Percentiles rank a stretch among this genome's conserved stretches.
phyloP scores from a whole-genome alignment of 2,888 invertebrate genomes.

The Oeneis ivallda region DNA sequence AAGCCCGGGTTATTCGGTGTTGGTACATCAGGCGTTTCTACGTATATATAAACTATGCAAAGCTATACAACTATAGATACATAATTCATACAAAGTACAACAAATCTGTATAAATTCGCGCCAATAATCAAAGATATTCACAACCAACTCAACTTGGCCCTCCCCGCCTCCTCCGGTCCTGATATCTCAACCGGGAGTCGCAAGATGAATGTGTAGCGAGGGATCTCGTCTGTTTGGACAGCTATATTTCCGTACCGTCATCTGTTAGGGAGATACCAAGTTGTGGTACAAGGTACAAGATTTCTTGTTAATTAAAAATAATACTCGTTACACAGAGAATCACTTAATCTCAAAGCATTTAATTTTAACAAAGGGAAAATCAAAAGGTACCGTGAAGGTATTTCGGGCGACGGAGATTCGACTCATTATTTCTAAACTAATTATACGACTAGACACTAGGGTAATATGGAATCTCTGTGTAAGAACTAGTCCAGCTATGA shows the following conservation, averaged over 20 bases:
- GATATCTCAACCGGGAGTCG: slow-evolving; percentile 38
- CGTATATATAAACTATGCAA: not conserved
- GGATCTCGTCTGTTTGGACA: slow-evolving; percentile 56
- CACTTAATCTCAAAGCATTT: too few species aligned
- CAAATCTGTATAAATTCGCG: slow-evolving; percentile 48
- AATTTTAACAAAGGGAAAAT: too few species aligned
- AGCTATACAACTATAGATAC: slow-evolving; percentile 14
- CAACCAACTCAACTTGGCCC: slow-evolving; percentile 41
- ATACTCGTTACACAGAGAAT: not conserved
- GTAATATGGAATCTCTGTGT: not conserved
- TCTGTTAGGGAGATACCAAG: slow-evolving; percentile 48
- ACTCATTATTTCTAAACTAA: not conserved
- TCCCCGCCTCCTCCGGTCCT: slow-evolving; percentile 23
- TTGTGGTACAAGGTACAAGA: slow-evolving; percentile 43
- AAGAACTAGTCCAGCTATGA: not conserved
- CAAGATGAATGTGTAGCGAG: slow-evolving; percentile 52
- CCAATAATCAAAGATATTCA: slow-evolving; percentile 57
- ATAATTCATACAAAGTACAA: slow-evolving; percentile 47
- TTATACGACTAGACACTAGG: not conserved
- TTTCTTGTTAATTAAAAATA: not conserved
- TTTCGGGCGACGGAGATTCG: too few species aligned
- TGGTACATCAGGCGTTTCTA: not conserved
- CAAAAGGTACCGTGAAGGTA: too few species aligned
- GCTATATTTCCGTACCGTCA: slow-evolving; percentile 59
- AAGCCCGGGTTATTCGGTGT: not conserved